Percentiles rank a stretch among this genome's conserved stretches.
phyloP scores from a whole-genome alignment of 2,888 invertebrate genomes.

The Noctua comes region DNA sequence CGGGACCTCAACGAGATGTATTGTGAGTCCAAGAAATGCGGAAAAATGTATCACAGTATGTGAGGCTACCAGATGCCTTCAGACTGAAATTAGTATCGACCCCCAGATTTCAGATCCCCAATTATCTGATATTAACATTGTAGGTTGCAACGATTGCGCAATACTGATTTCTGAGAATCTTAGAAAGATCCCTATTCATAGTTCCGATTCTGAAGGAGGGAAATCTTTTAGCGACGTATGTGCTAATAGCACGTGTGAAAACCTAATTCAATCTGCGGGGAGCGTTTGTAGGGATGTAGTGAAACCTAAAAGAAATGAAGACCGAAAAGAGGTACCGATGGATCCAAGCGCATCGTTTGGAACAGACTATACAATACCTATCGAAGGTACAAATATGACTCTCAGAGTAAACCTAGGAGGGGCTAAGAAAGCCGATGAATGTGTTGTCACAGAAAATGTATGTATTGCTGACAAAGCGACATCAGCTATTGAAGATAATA shows the following conservation, averaged over 20 bases:
- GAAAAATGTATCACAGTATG: slow-evolving; percentile 59
- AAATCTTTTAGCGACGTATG: slow-evolving; percentile 55
- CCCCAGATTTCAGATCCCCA: slow-evolving; percentile 84
- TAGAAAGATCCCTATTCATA: slow-evolving; percentile 67
- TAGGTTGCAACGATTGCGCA: slow-evolving; percentile 75
- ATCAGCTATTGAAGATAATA: slow-evolving; percentile 77
- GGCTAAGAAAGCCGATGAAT: slow-evolving; percentile 56
- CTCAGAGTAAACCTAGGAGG: slow-evolving; percentile 77
- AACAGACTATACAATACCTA: slow-evolving; percentile 79
- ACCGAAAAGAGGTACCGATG: not conserved
- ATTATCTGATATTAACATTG: slow-evolving; percentile 81
- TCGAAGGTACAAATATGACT: slow-evolving; percentile 86
- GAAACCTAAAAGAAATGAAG: slow-evolving; percentile 7
- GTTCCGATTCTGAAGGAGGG: slow-evolving; percentile 53
- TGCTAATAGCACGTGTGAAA: slow-evolving; percentile 53
- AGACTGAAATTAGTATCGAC: slow-evolving; percentile 86
- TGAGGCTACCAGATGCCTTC: slow-evolving; percentile 82
- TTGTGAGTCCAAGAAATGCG: slow-evolving; percentile 27
- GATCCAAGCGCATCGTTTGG: not conserved
- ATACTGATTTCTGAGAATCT: slow-evolving; percentile 76
- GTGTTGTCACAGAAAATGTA: slow-evolving; percentile 71
- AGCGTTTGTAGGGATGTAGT: slow-evolving; percentile 14
- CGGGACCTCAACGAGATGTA: slow-evolving; percentile 42
- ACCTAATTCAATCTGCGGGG: slow-evolving; percentile 35
- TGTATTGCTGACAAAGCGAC: slow-evolving; percentile 73